phyloP scores from a whole-genome alignment of 2,888 invertebrate genomes.

The Lymantria dispar region DNA sequence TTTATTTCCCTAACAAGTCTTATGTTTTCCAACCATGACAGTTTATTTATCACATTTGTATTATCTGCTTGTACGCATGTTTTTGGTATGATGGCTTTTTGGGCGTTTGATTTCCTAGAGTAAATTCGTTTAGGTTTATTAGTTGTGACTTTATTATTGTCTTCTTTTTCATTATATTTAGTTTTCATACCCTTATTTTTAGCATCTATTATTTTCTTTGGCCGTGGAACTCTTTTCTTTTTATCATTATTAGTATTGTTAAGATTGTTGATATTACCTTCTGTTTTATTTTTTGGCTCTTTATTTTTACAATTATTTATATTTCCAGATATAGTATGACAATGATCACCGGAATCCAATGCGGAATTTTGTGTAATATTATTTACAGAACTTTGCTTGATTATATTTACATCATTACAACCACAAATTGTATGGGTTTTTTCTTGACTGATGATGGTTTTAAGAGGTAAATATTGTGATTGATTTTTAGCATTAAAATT shows the following conservation, averaged over 20 bases:
- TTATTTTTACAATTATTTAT: neutral
- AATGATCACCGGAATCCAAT: neutral
- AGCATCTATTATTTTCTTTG: slow-evolving; percentile 9
- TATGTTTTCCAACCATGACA: slow-evolving; percentile 64
- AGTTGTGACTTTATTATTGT: neutral
- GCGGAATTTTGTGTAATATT: neutral
- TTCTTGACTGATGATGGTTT: neutral
- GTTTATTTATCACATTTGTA: slow-evolving; percentile 29
- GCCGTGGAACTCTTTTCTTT: slow-evolving; percentile 21
- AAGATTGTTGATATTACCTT: neutral
- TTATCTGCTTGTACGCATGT: slow-evolving; percentile 17
- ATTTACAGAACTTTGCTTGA: neutral
- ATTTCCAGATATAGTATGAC: neutral
- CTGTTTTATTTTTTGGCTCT: neutral
- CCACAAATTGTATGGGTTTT: neutral
- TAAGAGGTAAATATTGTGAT: neutral
- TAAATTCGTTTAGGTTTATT: neutral
- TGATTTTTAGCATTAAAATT: neutral
- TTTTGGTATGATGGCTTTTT: neutral
- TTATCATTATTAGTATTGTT: neutral
- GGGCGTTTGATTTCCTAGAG: neutral
- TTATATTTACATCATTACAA: neutral
- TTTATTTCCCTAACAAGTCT: slow-evolving; percentile 53
- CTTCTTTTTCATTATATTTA: neutral
- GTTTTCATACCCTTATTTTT: neutral